phyloP scores from a whole-genome alignment of 2,797 vertebrate species.

The Coccyzus lansbergi region DNA sequence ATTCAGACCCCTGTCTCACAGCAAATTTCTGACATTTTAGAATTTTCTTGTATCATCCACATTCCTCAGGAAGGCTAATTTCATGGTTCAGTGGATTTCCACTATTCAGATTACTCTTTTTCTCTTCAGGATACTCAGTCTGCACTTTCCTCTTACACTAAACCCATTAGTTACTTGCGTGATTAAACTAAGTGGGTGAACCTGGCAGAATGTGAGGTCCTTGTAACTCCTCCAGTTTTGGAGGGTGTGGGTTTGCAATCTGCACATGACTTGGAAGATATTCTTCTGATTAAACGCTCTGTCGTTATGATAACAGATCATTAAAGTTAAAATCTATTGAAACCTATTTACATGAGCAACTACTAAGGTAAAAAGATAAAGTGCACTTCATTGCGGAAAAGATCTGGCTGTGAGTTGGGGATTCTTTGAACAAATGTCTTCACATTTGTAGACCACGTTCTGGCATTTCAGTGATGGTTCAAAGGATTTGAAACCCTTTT shows the following conservation, averaged over 20 bases:
- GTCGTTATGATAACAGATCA: background rate
- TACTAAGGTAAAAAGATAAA: background rate
- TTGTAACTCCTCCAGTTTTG: constrained; percentile 22
- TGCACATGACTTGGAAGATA: constrained; percentile 20
- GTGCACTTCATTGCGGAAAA: background rate
- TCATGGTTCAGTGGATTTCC: constrained; percentile 17
- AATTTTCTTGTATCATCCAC: background rate
- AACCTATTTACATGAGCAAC: background rate
- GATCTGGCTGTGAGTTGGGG: background rate
- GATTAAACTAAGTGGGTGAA: constrained; percentile 47
- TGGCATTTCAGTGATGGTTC: background rate
- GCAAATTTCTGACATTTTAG: constrained; percentile 2
- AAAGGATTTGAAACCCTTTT: background rate
- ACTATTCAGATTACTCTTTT: constrained; percentile 46
- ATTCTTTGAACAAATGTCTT: background rate
- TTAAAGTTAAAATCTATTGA: background rate
- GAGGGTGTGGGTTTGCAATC: background rate
- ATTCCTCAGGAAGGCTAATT: constrained; percentile 35
- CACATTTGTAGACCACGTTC: background rate
- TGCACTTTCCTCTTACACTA: constrained; percentile 28
- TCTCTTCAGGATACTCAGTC: constrained; percentile 32
- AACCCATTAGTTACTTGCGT: constrained; percentile 33
- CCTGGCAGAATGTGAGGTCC: constrained; percentile 1
- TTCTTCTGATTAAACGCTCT: background rate
- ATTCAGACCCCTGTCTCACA: background rate